Evolutionary conservation across 2,888 invertebrate species (phyloP).

Genomic region (Caenorhabditis becei): DNA sequence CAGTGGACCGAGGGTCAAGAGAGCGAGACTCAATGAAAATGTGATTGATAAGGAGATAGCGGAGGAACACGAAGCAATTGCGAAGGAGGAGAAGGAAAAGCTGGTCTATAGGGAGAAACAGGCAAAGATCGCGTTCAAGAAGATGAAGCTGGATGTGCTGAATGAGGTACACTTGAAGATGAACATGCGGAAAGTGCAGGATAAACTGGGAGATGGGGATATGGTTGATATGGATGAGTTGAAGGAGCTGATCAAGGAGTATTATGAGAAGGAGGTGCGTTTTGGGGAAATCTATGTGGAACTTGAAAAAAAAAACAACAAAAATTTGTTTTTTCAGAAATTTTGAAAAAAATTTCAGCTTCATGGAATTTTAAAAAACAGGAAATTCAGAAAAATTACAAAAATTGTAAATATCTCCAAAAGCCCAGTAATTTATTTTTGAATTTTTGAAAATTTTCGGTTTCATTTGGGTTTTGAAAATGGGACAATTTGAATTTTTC

Average conservation of each 20-base stretch:
- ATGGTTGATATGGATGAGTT: background rate
- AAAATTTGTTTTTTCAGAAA: background rate
- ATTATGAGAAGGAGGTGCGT: slow-evolving; percentile 14
- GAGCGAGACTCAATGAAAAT: background rate
- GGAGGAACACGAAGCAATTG: background rate
- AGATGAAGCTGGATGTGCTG: slow-evolving; percentile 18
- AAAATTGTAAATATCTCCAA: too few species aligned
- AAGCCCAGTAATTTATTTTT: too few species aligned
- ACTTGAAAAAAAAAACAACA: too few species aligned
- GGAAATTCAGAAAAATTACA: too few species aligned
- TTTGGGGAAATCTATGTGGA: too few species aligned
- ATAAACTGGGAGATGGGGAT: background rate
- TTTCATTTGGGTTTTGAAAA: too few species aligned
- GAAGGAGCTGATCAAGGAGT: background rate
- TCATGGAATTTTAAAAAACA: too few species aligned
- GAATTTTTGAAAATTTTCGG: too few species aligned
- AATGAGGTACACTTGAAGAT: slow-evolving; percentile 22
- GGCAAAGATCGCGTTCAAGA: background rate
- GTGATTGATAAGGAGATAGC: background rate
- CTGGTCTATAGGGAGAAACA: background rate
- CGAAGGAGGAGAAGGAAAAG: slow-evolving; percentile 7
- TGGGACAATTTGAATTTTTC: too few species aligned
- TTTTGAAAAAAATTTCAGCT: background rate
- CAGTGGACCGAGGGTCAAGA: too few species aligned
- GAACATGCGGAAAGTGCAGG: slow-evolving; percentile 19